Base-by-base conservation (phyloP, 2,797 vertebrate genomes). In the Coregonus suidteri region DNA sequence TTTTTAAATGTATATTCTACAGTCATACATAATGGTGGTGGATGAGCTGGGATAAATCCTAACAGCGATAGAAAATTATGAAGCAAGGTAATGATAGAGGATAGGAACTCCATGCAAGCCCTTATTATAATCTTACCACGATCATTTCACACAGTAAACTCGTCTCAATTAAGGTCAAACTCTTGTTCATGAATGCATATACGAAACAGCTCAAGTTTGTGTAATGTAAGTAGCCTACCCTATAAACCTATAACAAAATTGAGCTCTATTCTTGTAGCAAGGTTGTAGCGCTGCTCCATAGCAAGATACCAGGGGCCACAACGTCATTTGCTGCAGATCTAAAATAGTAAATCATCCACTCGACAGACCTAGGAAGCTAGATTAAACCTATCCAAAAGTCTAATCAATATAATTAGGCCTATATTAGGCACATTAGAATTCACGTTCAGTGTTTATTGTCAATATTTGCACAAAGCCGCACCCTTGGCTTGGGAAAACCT, bases 401-500 rank as follows among this genome's bases (percentile, higher is more conserved):
- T 3, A 6, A 16, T 34, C 13, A 1, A 18, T 68, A 35, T 34
- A 6, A 34, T 68, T 35, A 34, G 66, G 16, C 67, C 67, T 69
- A 69, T 30, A 16, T 18, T 35, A 15, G 34, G 37, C 14, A 35
- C 30, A 35, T 68, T 35, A 14, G 14, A 13, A 47, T 71, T 41
- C n/a, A 74, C n/a, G 56, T 66, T 52, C 6, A 67, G 41, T 75
- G 37, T 75, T 66, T 75, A 20, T 18, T 47, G 51, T 54, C 51
- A 64, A 80, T 79, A 83, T 76, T 75, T 72, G 77, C 76, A 78
- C 16, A 56, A 80, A 93, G 85, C 92, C 92, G 91, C 92, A 89
- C 93, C 94, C 93, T 90, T 78, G 70, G 56, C 13, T 81, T 16
- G 53, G 79, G 75, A 84, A 34, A 34, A 35, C 72, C 74, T 71